Evolutionary conservation across 2,797 vertebrate species (phyloP), one percentile per base, ranked within the genome.

Genomic region (Cetoscarus ocellatus): DNA sequence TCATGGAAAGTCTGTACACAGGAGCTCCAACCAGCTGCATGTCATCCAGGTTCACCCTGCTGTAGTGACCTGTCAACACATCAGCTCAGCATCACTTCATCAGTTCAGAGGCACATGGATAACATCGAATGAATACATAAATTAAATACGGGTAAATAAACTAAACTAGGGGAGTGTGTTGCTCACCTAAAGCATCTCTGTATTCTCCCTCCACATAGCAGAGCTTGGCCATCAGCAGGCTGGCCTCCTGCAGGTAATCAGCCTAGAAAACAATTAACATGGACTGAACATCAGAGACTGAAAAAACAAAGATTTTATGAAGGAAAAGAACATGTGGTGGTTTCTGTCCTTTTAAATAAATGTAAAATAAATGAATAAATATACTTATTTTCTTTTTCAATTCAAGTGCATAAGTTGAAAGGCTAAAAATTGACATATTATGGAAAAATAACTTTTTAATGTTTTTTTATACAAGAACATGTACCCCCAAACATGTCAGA

Each of bases 151-250:
- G 36, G 10, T 48, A 14, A 10, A 39, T 0, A 42, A 56, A 58
- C 7, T 2, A 10, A 3, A 52, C 6, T 7, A 50, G 15, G 40
- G 13, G 10, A 49, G 36, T 61, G 39, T 38, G 19, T 51, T 8
- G 2, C 18, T 75, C 75, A 93, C 92, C 90, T 85, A 93, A 83
- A 42, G 98, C 97, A 47, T 98, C 97, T 70, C 85, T 95, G 81
- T 96, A 96, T 80, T 98, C 96, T n/a, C 96, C 97, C 85, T 99
- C 98, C 73, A 99, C 95, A 13, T 98, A 99, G 86, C 95, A 95
- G 51, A 99, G 86, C 86, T 99, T 99, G 75, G 96, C 98, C 96
- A 98, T 96, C 82, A 97, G 86, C 73, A 99, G 83, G 59, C 93
- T 97, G 78, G 95, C 96, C 91, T 99, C 98, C 91, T 98, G 98